Percentiles rank a stretch among this genome's conserved stretches.
phyloP scores from a whole-genome alignment of 2,888 invertebrate genomes.

The Drosophila conformis region DNA sequence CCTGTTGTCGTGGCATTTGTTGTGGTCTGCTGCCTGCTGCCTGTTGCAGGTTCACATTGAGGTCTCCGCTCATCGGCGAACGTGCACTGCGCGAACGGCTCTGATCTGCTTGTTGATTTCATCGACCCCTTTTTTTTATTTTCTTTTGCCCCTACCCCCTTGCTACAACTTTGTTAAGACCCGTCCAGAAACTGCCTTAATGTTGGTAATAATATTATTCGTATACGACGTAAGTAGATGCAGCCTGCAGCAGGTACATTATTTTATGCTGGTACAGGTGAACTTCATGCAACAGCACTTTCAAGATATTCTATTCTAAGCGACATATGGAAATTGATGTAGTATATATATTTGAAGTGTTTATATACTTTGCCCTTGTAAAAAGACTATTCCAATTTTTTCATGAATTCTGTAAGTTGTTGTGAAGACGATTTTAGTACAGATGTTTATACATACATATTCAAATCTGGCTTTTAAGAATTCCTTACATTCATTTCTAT shows the following conservation, averaged over 20 bases:
- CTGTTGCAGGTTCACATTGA: constrained; percentile 59
- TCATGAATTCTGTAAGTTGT: constrained; percentile 1
- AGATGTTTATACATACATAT: not conserved
- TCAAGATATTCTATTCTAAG: constrained; percentile 12
- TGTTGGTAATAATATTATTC: constrained; percentile 78
- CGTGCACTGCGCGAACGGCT: constrained; percentile 65
- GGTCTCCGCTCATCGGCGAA: constrained; percentile 55
- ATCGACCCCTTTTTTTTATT: constrained; percentile 34
- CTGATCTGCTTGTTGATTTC: constrained; percentile 58
- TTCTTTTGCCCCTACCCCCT: constrained; percentile 22
- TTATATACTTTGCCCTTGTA: not conserved
- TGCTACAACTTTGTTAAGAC: constrained; percentile 45
- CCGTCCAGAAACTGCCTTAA: constrained; percentile 59
- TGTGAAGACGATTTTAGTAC: not conserved
- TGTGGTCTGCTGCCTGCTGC: constrained; percentile 46
- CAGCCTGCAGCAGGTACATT: constrained; percentile 80
- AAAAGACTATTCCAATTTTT: not conserved
- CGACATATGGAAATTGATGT: constrained; percentile 28
- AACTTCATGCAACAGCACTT: constrained; percentile 42
- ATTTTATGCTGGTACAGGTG: constrained; percentile 85
- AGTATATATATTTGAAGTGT: constrained; percentile 2
- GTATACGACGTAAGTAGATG: constrained; percentile 53
- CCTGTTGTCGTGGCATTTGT: constrained; percentile 76
- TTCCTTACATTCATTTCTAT: not conserved
- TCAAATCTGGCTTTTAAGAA: not conserved